Conservation (phyloP, 2,797 vertebrate species). For the Aotus griseimembra region DNA sequence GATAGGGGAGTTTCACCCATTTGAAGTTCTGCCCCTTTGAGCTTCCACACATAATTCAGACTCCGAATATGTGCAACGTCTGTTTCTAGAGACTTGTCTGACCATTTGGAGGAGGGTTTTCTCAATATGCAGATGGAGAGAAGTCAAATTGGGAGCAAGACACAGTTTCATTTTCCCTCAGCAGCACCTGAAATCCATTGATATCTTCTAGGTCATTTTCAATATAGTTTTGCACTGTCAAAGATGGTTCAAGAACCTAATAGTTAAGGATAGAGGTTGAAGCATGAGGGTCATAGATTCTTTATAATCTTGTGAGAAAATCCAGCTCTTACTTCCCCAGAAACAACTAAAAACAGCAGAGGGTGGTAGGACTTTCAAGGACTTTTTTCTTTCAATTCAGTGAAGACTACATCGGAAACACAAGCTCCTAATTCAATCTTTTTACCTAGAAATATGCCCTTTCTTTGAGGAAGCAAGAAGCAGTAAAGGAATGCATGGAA, state of each 20-base stretch:
- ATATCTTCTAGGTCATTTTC: neutral
- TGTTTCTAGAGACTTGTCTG: neutral
- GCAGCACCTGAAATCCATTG: neutral
- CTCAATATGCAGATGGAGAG: neutral
- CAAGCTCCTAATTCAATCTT: neutral
- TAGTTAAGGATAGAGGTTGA: neutral
- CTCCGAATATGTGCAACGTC: neutral
- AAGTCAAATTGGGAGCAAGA: neutral
- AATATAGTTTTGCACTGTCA: neutral
- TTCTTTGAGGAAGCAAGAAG: neutral
- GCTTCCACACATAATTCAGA: neutral
- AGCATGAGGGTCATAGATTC: neutral
- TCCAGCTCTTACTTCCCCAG: neutral
- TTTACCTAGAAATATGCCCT: neutral
- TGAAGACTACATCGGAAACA: neutral
- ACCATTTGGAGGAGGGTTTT: neutral
- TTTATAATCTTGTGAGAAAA: neutral
- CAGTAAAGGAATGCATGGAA: neutral
- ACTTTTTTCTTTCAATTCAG: conserved; percentile 10
- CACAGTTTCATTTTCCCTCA: neutral
- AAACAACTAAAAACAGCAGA: neutral
- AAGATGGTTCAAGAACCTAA: neutral
- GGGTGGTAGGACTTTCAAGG: neutral
- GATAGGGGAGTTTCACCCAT: neutral
- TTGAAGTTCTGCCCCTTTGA: neutral